Percentiles rank a stretch among this genome's conserved stretches.
These are phyloP conservation scores for Synergus japonicus DNA, from an alignment of 2,888 invertebrate genomes.

Conservation along the genomic window DNA sequence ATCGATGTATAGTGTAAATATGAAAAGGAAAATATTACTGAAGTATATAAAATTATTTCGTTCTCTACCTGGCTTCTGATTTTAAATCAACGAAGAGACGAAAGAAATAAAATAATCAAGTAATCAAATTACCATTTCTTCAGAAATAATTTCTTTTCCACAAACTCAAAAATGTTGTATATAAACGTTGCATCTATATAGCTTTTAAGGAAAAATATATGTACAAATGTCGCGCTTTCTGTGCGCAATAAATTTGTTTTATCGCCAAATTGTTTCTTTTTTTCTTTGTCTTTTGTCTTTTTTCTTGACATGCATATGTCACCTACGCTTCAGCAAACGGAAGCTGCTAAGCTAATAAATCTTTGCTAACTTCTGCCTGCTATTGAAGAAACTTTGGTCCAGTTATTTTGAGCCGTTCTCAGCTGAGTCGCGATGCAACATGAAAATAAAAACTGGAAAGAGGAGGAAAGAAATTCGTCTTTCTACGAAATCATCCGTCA, in stretches of 20 bases:
- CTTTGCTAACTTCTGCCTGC: constrained; percentile 19
- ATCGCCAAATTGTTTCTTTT: constrained; percentile 9
- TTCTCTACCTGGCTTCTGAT: no score
- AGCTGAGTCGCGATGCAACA: constrained; percentile 44
- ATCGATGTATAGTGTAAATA: no score
- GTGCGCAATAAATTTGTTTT: constrained; percentile 59
- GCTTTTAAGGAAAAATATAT: constrained; percentile 46
- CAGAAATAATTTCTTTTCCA: neutral
- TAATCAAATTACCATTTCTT: neutral
- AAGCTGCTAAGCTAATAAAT: constrained; percentile 49
- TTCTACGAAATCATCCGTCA: constrained; percentile 72
- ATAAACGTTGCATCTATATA: neutral
- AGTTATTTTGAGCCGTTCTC: constrained; percentile 51
- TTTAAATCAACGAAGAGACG: no score
- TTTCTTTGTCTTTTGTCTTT: neutral
- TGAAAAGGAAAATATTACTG: no score
- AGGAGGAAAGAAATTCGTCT: constrained; percentile 55
- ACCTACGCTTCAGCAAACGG: constrained; percentile 30
- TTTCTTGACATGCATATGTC: constrained; percentile 42
- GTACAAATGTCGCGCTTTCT: constrained; percentile 56
- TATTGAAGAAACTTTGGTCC: constrained; percentile 16
- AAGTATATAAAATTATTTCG: no score
- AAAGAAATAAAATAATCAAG: no score
- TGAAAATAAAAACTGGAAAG: constrained; percentile 44
- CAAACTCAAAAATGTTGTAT: neutral